Base-by-base conservation (phyloP, 2,888 invertebrate species). In the Cephus spinipes region DNA sequence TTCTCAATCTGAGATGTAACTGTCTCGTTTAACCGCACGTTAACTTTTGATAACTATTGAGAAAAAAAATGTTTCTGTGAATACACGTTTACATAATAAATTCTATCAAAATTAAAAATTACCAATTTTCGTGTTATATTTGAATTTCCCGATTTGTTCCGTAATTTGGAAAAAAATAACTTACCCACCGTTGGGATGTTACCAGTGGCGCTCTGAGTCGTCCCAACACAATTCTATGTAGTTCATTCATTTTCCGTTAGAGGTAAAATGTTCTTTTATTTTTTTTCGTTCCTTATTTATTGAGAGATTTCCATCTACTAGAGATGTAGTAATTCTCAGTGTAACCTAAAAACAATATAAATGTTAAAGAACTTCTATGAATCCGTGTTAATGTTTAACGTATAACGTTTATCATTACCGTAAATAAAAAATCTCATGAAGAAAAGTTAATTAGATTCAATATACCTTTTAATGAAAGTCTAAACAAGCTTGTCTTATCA, bases 1-100 rank as follows among this genome's bases (percentile, higher is more conserved):
- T 93, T 93, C 74, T 93, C 89, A 73, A 95, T 92, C 83, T 91
- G 91, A 40, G 93, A 92, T 77, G 92, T 90, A 4, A 94, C 87
- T 74, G 85, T 90, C 35, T 93, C 90, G 83, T 94, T 93, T n/a
- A 94, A 91, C 83, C 93, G 92, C 1, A 94, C 92, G 77, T 87
- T 89, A 23, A 83, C 69, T 74, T 87, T 89, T 35, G 90, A 86
- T 76, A 84, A 85, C 92, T 92, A 73, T 81, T 80, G 73, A 71
- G 71, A 76, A 79, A 79, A n/a, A 36, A 31, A 77, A 76, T 33
- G n/a, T 35, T 73, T 73, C 30, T 32, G 31, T 32, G 11, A 71
- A 71, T 33, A 32, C 30, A 12, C 3, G 12, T 9, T 30, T 55
- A 33, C 4, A 35, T 73, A 4, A 73, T 77, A 73, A 31, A n/a